phyloP scores from a whole-genome alignment of 2,113 vertebrate species.

The Campylomormyrus numenius region DNA sequence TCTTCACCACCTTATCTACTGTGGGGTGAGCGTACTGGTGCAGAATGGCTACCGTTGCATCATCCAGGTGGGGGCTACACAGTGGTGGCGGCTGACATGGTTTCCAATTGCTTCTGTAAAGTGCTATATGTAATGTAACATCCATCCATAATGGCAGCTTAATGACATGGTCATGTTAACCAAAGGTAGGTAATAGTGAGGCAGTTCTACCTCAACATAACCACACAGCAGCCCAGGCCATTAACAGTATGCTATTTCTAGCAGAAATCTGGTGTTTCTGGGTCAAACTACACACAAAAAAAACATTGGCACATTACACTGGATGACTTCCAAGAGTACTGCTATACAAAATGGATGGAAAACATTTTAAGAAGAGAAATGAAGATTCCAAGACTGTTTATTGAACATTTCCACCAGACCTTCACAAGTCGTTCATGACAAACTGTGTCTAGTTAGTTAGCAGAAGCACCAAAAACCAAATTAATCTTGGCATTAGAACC shows the following conservation, averaged over 20 bases:
- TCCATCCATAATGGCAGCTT: not conserved
- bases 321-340: not conserved
- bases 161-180: not conserved
- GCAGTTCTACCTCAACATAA: not conserved
- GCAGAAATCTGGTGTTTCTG: not conserved
- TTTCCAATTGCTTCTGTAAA: too few species aligned
- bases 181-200: not conserved
- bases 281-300: not conserved
- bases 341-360: not conserved
- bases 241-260: not conserved
- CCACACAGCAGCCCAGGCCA: not conserved
- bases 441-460: not conserved
- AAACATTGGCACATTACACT: not conserved
- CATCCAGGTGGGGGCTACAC: too few species aligned
- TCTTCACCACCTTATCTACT: too few species aligned
- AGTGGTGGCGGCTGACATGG: too few species aligned
- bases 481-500: not conserved
- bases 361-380: not conserved
- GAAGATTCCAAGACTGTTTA: constrained; percentile 5
- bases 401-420: not conserved
- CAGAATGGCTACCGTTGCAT: too few species aligned
- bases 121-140: too few species aligned
- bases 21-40: too few species aligned
- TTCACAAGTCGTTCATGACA: not conserved
- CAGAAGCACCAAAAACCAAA: constrained; percentile 1